phyloP scores from a whole-genome alignment of 2,113 vertebrate genomes.

The Orientallactaga bullata region DNA sequence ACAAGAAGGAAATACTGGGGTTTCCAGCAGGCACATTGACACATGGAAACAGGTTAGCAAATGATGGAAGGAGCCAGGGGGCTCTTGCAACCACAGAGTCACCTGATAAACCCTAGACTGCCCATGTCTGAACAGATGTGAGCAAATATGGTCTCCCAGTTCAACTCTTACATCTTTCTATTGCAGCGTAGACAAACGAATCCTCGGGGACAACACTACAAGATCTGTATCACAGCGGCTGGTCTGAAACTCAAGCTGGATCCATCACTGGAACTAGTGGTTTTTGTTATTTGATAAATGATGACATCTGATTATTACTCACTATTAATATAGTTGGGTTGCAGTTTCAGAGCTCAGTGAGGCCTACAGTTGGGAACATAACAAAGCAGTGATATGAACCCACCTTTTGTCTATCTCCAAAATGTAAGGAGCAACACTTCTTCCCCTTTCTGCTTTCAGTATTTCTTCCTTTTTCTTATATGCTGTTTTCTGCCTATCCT shows the following conservation, averaged over 20 bases:
- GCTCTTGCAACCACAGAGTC: not conserved
- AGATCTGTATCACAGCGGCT: fast-evolving
- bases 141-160: not conserved
- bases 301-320: not conserved
- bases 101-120: not conserved
- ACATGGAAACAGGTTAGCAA: not conserved
- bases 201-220: not conserved
- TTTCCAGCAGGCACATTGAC: not conserved
- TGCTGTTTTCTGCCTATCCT: not conserved
- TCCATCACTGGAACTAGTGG: not conserved
- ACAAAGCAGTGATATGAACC: not conserved
- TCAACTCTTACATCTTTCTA: not conserved
- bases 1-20: not conserved
- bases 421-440: not conserved
- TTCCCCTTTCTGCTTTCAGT: not conserved
- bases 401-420: not conserved
- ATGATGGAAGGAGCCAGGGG: not conserved
- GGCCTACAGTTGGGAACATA: not conserved
- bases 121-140: not conserved
- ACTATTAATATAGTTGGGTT: not conserved
- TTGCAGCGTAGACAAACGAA: not conserved
- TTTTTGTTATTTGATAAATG: not conserved
- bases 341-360: not conserved
- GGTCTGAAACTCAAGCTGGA: not conserved
- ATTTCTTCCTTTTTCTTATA: not conserved